A percentile compares a stretch with the other conserved stretches of the same genome.
Evolutionary conservation across 2,797 vertebrate genomes (phyloP).

Genomic region (Forpus xanthops): DNA sequence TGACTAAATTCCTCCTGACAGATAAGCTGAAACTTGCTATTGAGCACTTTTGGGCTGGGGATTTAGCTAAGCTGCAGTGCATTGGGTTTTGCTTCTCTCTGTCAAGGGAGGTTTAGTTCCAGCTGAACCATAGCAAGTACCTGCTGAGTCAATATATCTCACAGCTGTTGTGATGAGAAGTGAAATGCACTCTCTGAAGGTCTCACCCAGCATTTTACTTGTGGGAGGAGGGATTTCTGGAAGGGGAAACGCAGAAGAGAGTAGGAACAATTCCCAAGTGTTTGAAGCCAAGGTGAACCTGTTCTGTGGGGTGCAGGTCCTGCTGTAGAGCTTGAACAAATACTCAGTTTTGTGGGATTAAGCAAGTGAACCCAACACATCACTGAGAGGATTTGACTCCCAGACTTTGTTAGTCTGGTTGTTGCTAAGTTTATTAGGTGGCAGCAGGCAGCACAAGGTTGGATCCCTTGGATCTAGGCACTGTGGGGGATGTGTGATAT

Average conservation of each 20-base stretch:
- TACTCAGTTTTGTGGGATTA: neutral
- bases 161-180: neutral
- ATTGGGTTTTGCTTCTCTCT: neutral
- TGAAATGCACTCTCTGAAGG: neutral
- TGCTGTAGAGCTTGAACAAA: accelerated
- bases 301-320: neutral
- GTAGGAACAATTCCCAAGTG: neutral
- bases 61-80: neutral
- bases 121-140: neutral
- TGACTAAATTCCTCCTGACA: neutral
- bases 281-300: neutral
- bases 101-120: neutral
- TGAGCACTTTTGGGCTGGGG: neutral
- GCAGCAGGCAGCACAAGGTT: neutral
- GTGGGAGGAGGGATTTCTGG: slow-evolving; percentile 34
- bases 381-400: neutral
- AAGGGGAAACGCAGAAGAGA: neutral
- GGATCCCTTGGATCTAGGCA: neutral
- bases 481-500: neutral
- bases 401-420: neutral
- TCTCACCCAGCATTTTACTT: neutral
- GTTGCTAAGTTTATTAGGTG: neutral
- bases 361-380: neutral
- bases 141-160: slow-evolving; percentile 13
- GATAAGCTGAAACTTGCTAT: neutral